phyloP scores from a whole-genome alignment of 2,113 vertebrate genomes.

The Macheiramphus alcinus region DNA sequence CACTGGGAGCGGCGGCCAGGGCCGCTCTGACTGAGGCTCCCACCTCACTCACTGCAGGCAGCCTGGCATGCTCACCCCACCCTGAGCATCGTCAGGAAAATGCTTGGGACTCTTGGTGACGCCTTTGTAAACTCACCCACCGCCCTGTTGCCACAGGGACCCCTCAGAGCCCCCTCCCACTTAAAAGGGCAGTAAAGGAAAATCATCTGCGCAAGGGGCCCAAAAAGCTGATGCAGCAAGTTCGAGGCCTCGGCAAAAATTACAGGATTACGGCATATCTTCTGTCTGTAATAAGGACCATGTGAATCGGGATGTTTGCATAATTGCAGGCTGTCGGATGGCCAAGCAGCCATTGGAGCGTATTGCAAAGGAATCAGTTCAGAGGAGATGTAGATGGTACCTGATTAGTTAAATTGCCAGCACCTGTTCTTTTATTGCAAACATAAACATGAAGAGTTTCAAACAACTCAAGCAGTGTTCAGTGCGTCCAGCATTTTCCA shows the following conservation, averaged over 20 bases:
- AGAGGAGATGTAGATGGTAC: neutral
- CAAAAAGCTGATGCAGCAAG: constrained; percentile 20
- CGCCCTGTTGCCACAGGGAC: neutral
- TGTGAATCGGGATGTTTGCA: neutral
- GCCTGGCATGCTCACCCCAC: neutral
- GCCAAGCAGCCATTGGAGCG: neutral
- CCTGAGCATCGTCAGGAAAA: neutral
- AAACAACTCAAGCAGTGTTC: neutral
- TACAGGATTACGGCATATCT: neutral
- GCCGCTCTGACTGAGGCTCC: neutral
- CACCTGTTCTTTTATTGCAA: constrained; percentile 51
- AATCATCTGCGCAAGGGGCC: neutral
- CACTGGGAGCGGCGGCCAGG: fast-evolving
- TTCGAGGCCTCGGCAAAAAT: neutral
- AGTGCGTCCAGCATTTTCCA: neutral
- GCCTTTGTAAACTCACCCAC: neutral
- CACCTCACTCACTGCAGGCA: neutral
- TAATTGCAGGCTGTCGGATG: neutral
- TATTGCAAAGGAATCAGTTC: neutral
- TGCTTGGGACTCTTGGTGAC: neutral
- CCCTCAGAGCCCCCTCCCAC: neutral
- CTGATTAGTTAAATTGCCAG: constrained; percentile 57
- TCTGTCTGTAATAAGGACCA: neutral
- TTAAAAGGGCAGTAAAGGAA: neutral
- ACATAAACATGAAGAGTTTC: constrained; percentile 12